Conservation (phyloP, 1,140 invertebrate genomes). For the Mya arenaria region DNA sequence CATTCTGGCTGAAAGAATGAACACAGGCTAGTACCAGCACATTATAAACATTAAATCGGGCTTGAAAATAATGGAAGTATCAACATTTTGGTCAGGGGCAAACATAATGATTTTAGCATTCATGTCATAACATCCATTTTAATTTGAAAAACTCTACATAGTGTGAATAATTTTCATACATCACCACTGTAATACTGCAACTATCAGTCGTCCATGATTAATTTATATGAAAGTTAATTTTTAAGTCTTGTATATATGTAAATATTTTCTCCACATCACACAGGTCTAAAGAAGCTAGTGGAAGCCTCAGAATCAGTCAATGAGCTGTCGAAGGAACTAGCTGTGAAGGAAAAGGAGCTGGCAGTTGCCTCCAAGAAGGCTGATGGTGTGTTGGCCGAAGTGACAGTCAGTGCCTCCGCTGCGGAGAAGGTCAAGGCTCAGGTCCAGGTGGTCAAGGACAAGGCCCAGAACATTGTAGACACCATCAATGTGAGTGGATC, state of each 20-base stretch:
- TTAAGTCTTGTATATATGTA: too few relatives aligned
- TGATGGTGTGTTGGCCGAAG: conserved; percentile 86
- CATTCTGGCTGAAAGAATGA: conserved; percentile 95
- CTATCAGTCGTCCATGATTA: too few relatives aligned
- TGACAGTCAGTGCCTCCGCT: conserved; percentile 95
- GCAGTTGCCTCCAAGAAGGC: conserved; percentile 95
- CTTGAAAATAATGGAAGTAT: too few relatives aligned
- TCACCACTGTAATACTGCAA: too few relatives aligned
- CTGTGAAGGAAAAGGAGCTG: conserved; percentile 96
- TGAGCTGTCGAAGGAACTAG: conserved; percentile 94
- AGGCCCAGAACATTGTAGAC: conserved; percentile 94
- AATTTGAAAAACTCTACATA: too few relatives aligned
- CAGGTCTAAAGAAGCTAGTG: conserved; percentile 93
- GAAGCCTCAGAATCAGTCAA: conserved; percentile 97
- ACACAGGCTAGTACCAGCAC: conserved; percentile 90
- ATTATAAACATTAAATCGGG: too few relatives aligned
- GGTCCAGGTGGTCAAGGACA: conserved; percentile 97
- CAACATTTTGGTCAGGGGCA: too few relatives aligned
- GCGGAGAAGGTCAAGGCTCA: conserved; percentile 98
- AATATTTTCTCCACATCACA: too few relatives aligned
- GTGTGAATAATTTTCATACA: too few relatives aligned
- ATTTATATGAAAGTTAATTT: too few relatives aligned
- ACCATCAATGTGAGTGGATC: conserved; percentile 86
- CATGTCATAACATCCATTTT: too few relatives aligned
- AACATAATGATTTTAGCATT: too few relatives aligned